Evolutionary conservation across 1,140 invertebrate species (phyloP), one percentile per base, ranked within the genome.

Genomic region (Oppia nitens): DNA sequence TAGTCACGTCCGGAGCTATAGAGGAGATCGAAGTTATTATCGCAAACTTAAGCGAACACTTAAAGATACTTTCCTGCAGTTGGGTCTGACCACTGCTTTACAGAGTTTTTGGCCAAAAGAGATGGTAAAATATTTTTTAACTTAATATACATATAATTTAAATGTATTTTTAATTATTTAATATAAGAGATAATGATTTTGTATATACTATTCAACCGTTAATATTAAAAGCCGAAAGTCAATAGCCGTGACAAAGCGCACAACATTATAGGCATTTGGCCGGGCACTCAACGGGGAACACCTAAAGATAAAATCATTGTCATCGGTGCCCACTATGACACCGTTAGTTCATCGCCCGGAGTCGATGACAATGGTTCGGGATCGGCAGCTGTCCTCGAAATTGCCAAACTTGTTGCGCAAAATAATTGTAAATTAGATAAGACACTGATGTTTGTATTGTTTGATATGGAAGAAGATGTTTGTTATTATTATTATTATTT

Each of bases 301-400:
- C 29, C 64, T 0, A 57, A 64, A 27, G 73, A 74, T 58, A 59
- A 63, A 50, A 70, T 72, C 9, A 53, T 73, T 12, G 59, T 75
- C 2, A 60, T 75, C 47, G 73, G 73, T 12, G 72, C 72, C 23
- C 73, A 75, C 63, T 72, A 71, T 60, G 73, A 75, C 60, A 74
- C 72, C 0, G 68, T 71, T 17, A 6, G 24, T 12, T n/a, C 20
- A 14, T 58, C 65, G 1, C 62, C 64, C 11, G 68, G 72, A 4
- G 67, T 71, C 6, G 68, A 72, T 59, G 73, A 75, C 60, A 73
- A 74, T 64, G 73, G 72, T 6, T 73, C 72, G 2, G 73, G 73
- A 14, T 62, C 69, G 23, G 64, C 67, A 1, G 71, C 68, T 0
- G 67, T 75, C 63, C 60, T 75, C 29, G 73, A 75, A 66, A 60